Evolutionary conservation across 2,888 invertebrate genomes (phyloP), one percentile per base, ranked within the genome.

Genomic region (Chirona hameri): DNA sequence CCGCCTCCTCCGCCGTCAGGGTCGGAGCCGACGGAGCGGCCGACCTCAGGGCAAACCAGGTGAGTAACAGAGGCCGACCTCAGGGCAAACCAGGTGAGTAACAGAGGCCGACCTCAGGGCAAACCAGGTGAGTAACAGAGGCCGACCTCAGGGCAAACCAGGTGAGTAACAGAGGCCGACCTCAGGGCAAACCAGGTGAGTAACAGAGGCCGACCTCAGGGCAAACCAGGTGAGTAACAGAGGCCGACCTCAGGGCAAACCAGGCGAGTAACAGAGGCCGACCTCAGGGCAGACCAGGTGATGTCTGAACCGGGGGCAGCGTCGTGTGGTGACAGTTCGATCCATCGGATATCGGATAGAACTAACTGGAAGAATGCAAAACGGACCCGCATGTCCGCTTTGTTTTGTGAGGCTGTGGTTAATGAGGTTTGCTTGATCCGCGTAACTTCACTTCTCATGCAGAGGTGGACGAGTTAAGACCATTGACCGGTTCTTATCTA

Each of bases 1-100:
- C 76, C 46, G 76, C 46, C 46, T 2, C 39, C 39, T 46, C 76
- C 21, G 46, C 76, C 21, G 84, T 84, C 65, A 79, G 82, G 82
- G 83, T 84, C 65, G 84, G 84, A 18, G 82, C 84, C 18, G 84
- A 84, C 69, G 82, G 82, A 14, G 79, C 82, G 10, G 82, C 82
- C 55, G 84, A 84, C 82, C 82, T 84, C 14, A 69, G 82, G 55
- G 81, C 39, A 65, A 81, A 82, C 52, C 84, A 84, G 82, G 57
- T 76, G 24, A 46, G 76, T 2, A 39, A 39, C 39, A 7, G 7
- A 39, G 21, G 9, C 18, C 18, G 55, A 18, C 55, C 18, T 18
- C 55, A 14, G 55, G 55, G 55, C 7, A 60, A 21, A 24, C 52
- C 84, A 84, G 82, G 57, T 76, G 24, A 46, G 76, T 2, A 39